Base-by-base conservation (phyloP, 2,113 vertebrate species). In the Rhombomys opimus region DNA sequence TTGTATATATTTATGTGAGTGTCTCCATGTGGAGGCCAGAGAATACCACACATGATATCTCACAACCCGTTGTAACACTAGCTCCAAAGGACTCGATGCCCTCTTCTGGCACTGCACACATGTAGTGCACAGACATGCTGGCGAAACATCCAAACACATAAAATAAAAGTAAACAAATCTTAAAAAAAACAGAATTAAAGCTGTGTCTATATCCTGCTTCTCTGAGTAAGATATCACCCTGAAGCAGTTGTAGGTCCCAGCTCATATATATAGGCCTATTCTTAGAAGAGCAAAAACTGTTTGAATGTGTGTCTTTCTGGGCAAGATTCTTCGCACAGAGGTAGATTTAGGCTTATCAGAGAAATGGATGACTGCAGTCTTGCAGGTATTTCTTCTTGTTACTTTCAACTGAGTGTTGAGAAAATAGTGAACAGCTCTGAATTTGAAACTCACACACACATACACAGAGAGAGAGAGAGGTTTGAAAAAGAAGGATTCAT, bases 401-500 rank as follows among this genome's bases (percentile, higher is more conserved):
- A 78, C 78, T 90, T 95, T 97, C 76, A 87, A 50, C 20, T 75
- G 13, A 93, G 30, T 35, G 91, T 88, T 81, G 90, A 76, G 32
- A 85, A 88, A 94, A 82, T 18, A 95, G 17, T 78, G n/a, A 95
- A 67, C 35, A 96, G 20, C 78, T 94, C 87, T 95, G 80, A 95
- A 87, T 96, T 85, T 93, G 30, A 93, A 72, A 97, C 73, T 59
- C 59, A 63, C n/a, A 87, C 0, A 41, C 70, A 73, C 30, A 73
- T 8, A 73, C 70, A 72, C 14, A 72, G 59, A 57, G 54, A 46
- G 41, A 46, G 41, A 46, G 41, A 46, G 46, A 46, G 46, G 46
- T 46, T 5, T 46, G 46, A 46, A 57, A 15, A 13, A 57, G 57
- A 57, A 57, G 15, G 57, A 1, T 93, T 96, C 72, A 89, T 96